A percentile compares a stretch with the other conserved stretches of the same genome.
phyloP scores from a whole-genome alignment of 2,113 vertebrate species.

The Python bivittatus region DNA sequence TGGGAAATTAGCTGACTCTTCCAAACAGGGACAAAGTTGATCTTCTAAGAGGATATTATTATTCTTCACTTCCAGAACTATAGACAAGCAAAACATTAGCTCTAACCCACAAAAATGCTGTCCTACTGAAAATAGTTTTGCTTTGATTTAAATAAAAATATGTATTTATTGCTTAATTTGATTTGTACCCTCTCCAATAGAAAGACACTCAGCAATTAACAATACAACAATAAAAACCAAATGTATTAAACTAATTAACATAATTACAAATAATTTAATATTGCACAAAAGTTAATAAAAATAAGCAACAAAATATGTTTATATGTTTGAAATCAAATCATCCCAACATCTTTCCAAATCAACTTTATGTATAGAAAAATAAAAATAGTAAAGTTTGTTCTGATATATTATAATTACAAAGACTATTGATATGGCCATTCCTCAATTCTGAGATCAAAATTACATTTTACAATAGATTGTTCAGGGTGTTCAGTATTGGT shows the following conservation, averaged over 20 bases:
- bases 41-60: neutral
- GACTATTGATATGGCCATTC: conserved; percentile 44
- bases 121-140: neutral
- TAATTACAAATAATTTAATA: neutral
- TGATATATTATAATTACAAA: conserved; percentile 45
- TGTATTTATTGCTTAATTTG: neutral
- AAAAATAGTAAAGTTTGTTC: conserved; percentile 28
- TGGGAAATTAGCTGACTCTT: neutral
- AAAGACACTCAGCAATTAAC: neutral
- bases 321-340: neutral
- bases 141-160: neutral
- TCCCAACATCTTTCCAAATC: neutral
- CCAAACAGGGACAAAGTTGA: neutral
- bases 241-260: conserved; percentile 45
- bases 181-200: neutral
- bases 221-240: neutral
- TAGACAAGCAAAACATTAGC: neutral
- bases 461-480: conserved; percentile 36
- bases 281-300: conserved; percentile 26
- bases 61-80: neutral
- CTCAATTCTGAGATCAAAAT: conserved; percentile 57
- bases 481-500: conserved; percentile 48
- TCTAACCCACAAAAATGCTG: neutral
- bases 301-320: neutral
- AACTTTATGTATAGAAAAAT: conserved; percentile 17